Evolutionary conservation across 2,888 invertebrate species (phyloP).

Genomic region (Tuta absoluta): DNA sequence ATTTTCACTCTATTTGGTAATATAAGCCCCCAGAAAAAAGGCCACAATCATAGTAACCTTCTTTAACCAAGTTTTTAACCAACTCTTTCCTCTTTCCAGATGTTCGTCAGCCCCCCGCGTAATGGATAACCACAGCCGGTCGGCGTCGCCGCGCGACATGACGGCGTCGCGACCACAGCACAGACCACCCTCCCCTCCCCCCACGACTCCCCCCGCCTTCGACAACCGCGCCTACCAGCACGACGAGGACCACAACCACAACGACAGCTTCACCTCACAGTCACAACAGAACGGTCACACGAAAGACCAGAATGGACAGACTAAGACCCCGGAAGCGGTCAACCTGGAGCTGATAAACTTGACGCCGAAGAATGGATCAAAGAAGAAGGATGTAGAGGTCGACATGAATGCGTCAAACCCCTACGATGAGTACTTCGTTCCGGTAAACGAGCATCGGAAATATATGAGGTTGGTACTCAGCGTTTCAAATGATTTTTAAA

Average conservation of each 20-base stretch:
- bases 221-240: constrained; percentile 75
- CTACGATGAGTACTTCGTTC: constrained; percentile 92
- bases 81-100: constrained; percentile 50
- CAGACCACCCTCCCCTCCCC: constrained; percentile 68
- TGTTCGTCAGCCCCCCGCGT: constrained; percentile 74
- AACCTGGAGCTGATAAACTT: constrained; percentile 90
- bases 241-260: constrained; percentile 74
- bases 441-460: constrained; percentile 91
- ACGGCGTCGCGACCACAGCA: constrained; percentile 70
- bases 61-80: not conserved
- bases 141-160: constrained; percentile 75
- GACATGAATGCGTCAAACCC: constrained; percentile 85
- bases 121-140: constrained; percentile 78
- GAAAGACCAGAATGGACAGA: constrained; percentile 66
- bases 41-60: not conserved
- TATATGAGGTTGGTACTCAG: constrained; percentile 86
- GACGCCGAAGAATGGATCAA: constrained; percentile 81
- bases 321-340: constrained; percentile 84
- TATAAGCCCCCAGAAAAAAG: too few relatives aligned
- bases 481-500: not conserved
- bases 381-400: constrained; percentile 84
- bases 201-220: constrained; percentile 60
- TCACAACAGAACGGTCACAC: constrained; percentile 65
- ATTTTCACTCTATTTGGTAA: too few relatives aligned
- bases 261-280: constrained; percentile 75